Base-by-base conservation (phyloP, 2,113 vertebrate genomes). In the Malurus melanocephalus region DNA sequence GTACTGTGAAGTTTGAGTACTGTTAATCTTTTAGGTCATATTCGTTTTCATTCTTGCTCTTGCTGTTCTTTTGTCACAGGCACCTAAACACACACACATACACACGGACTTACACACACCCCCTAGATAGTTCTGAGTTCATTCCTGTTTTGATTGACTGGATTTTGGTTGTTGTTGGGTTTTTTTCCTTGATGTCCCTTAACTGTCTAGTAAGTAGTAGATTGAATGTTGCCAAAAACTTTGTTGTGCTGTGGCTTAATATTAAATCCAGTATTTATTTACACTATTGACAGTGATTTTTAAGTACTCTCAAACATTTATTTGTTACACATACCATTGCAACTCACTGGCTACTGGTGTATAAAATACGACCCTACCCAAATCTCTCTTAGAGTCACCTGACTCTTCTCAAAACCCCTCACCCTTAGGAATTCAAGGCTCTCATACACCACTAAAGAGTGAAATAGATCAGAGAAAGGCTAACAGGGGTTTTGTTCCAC, bases 241-340 rank as follows among this genome's bases (percentile, higher is more conserved):
- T 27, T 72, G 49, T 46, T 1, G 1, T n/a, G 27, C 18, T 64
- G 42, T 48, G 0, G 0, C 15, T 72, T 40, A n/a, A 40, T 55
- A 82, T 46, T 53, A 27, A 55, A 55, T n/a, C 22, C 22, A 27
- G 10, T 19, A 73, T 48, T n/a, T 28, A 46, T n/a, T 64, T 73
- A 55, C 23, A 55, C 28, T 6, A 22, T 62, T 82, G 32, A 9
- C 18, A n/a, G 14, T 55, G 59, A 73, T 46, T 22, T 62, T 73
- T 19, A 40, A 55, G 28, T 11, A 46, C 46, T 19, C 80, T 48
- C 33, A 48, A 48, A 48, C 48, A 40, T 42, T 72, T 0, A 0
- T 55, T 64, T 4, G 5, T 55, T 64, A 73, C 22, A 27, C 17
- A 18, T n/a, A 78, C 16, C 22, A 61, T 3, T 69, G 38, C 17